Conservation (phyloP, 2,797 vertebrate genomes). For the Sebastiscus tertius region DNA sequence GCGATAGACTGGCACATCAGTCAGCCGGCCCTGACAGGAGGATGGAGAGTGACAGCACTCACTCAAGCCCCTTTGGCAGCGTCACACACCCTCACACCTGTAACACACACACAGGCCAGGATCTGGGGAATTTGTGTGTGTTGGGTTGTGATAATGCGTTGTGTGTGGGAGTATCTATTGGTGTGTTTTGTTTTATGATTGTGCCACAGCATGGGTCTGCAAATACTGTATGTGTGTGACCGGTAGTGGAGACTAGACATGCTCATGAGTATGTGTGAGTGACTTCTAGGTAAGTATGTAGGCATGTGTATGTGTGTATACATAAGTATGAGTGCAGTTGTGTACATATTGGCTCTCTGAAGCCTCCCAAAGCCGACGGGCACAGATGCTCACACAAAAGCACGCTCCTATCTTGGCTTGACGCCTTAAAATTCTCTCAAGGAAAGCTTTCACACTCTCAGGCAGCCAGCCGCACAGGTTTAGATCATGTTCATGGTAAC, state of each 20-base stretch:
- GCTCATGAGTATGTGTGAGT: not conserved
- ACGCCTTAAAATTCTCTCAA: slow-evolving; percentile 13
- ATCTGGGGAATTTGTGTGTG: slow-evolving; percentile 11
- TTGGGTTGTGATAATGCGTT: not conserved
- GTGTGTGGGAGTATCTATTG: not conserved
- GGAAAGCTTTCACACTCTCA: slow-evolving; percentile 37
- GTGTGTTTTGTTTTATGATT: not conserved
- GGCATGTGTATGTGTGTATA: too few species aligned
- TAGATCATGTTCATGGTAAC: slow-evolving; percentile 40
- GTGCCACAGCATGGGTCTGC: not conserved
- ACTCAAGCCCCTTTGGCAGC: slow-evolving; percentile 44
- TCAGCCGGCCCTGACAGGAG: slow-evolving; percentile 51
- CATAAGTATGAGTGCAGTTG: not conserved
- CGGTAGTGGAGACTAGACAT: not conserved
- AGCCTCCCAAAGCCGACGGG: slow-evolving; percentile 13
- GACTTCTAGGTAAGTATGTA: not conserved
- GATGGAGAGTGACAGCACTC: slow-evolving; percentile 65
- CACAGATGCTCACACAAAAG: slow-evolving; percentile 31
- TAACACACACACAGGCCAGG: slow-evolving; percentile 67
- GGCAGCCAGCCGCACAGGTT: slow-evolving; percentile 28
- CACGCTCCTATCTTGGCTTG: slow-evolving; percentile 19
- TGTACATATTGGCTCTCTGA: slow-evolving; percentile 28
- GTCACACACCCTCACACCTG: slow-evolving; percentile 55
- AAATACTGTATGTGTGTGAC: not conserved
- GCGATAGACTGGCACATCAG: slow-evolving; percentile 54